These are phyloP conservation scores for Hylia prasina DNA, from an alignment of 2,113 vertebrate genomes.

Conservation along the genomic window DNA sequence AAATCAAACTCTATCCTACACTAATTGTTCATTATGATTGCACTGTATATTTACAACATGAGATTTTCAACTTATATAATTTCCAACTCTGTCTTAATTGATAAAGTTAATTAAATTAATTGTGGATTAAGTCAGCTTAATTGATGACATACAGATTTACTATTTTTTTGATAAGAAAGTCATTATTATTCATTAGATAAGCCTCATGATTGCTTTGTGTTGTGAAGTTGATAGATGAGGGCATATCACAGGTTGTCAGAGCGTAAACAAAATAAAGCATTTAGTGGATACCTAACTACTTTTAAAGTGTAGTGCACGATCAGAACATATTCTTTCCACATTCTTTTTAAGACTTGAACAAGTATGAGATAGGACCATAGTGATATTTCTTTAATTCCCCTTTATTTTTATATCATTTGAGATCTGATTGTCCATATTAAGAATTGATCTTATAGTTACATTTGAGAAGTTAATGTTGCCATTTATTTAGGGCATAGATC, in stretches of 20 bases:
- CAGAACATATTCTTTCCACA: not conserved
- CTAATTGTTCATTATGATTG: slow-evolving; percentile 20
- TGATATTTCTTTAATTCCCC: not conserved
- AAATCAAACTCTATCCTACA: not conserved
- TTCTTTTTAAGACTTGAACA: not conserved
- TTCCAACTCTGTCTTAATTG: slow-evolving; percentile 35
- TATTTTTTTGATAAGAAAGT: slow-evolving; percentile 1
- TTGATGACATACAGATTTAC: not conserved
- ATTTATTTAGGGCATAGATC: not conserved
- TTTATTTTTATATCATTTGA: not conserved
- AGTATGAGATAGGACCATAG: not conserved
- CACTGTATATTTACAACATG: not conserved
- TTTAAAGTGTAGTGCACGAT: not conserved
- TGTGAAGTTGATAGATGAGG: not conserved
- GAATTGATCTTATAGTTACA: not conserved
- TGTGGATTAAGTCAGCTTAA: slow-evolving; percentile 25
- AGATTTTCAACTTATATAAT: slow-evolving; percentile 7
- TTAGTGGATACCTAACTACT: not conserved
- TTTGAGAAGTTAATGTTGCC: not conserved
- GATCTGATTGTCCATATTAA: not conserved
- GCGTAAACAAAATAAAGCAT: not conserved
- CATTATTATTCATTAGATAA: slow-evolving; percentile 37
- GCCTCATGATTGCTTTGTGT: not conserved
- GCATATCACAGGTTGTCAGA: not conserved
- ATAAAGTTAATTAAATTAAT: slow-evolving; percentile 52